A percentile compares a stretch with the other conserved stretches of the same genome.
Evolutionary conservation across 1,140 invertebrate species (phyloP).

Genomic region (Ooceraea biroi): DNA sequence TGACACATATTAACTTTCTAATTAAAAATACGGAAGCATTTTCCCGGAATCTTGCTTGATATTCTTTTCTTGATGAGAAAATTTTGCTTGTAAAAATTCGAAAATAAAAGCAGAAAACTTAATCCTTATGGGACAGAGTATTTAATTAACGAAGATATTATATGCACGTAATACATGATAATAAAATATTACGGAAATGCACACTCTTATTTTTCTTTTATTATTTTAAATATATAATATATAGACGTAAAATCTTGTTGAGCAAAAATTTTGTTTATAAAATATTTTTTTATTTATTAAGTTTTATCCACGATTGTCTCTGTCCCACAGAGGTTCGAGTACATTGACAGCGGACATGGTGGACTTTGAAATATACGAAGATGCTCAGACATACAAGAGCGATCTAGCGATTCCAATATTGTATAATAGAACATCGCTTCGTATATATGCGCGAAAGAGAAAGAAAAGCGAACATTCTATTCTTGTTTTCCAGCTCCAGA

Average conservation of each 20-base stretch:
- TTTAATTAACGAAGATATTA: not conserved
- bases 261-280: not conserved
- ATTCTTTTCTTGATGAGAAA: not conserved
- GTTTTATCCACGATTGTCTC: constrained; percentile 69
- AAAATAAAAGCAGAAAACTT: not conserved
- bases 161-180: constrained; percentile 3
- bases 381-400: constrained; percentile 60
- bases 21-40: constrained; percentile 21
- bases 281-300: not conserved
- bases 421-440: not conserved
- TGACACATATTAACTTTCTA: constrained; percentile 15
- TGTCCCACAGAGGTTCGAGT: constrained; percentile 85
- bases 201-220: not conserved
- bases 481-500: constrained; percentile 86
- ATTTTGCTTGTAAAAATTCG: not conserved
- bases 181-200: not conserved
- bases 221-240: not conserved
- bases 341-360: constrained; percentile 85
- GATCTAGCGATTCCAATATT: constrained; percentile 23
- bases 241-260: not conserved
- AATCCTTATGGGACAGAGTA: not conserved
- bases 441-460: not conserved
- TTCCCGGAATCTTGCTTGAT: not conserved
- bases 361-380: constrained; percentile 79
- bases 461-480: constrained; percentile 40